Conservation (phyloP, 1,140 invertebrate genomes). For the Anoplolepis gracilipes region DNA sequence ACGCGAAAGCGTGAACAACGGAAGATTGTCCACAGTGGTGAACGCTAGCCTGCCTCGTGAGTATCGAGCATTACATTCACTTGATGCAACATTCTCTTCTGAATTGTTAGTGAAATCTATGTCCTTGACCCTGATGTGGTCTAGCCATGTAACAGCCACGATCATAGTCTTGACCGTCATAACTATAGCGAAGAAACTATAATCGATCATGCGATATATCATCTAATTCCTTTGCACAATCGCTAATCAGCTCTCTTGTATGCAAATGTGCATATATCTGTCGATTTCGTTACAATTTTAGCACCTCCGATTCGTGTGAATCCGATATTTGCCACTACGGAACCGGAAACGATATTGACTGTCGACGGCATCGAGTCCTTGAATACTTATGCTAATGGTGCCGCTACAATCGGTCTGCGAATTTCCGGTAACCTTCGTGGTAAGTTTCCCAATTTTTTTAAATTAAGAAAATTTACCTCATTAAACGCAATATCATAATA, state of each 20-base stretch:
- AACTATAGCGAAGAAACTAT: constrained; percentile 8
- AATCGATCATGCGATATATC: background rate
- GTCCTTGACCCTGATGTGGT: constrained; percentile 62
- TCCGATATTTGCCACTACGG: constrained; percentile 67
- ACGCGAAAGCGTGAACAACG: constrained; percentile 45
- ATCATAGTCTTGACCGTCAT: constrained; percentile 35
- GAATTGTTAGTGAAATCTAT: constrained; percentile 41
- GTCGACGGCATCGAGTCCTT: constrained; percentile 67
- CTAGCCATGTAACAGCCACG: constrained; percentile 37
- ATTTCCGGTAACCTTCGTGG: constrained; percentile 80
- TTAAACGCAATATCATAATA: background rate
- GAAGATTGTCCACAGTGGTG: constrained; percentile 56
- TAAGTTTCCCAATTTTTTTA: constrained; percentile 57
- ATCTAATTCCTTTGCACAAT: background rate
- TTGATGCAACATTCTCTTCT: constrained; percentile 6
- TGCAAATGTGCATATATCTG: background rate
- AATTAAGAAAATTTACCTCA: background rate
- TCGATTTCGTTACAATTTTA: constrained; percentile 54
- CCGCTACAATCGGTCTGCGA: constrained; percentile 80
- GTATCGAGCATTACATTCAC: constrained; percentile 42
- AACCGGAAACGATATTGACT: constrained; percentile 69
- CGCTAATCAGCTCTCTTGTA: background rate
- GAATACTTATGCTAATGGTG: constrained; percentile 80
- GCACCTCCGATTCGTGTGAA: constrained; percentile 71
- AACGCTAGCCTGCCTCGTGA: constrained; percentile 66